Evolutionary conservation across 1,140 invertebrate species (phyloP).

Genomic region (Bombus sylvicola): DNA sequence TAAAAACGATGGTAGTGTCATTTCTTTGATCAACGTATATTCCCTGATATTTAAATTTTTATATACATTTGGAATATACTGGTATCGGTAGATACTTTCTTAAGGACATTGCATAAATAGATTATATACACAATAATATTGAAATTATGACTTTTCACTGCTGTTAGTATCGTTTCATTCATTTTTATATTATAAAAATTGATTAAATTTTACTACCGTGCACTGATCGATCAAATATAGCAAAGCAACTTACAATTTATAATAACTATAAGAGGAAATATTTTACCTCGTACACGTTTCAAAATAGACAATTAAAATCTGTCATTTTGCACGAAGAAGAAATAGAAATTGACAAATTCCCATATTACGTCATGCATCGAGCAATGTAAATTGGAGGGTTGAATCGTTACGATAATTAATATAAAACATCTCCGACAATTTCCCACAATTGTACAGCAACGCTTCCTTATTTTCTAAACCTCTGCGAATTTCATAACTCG

Average conservation of each 20-base stretch:
- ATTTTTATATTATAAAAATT: background rate
- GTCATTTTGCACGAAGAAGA: background rate
- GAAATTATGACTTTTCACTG: background rate
- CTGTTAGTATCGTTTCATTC: background rate
- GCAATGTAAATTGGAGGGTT: background rate
- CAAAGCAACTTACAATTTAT: background rate
- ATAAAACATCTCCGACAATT: background rate
- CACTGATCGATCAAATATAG: background rate
- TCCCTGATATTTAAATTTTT: background rate
- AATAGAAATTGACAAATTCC: too few species aligned
- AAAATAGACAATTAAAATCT: too few species aligned
- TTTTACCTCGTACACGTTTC: too few species aligned
- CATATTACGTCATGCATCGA: background rate
- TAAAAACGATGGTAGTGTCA: too few species aligned
- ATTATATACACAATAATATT: background rate
- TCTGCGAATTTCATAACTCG: background rate
- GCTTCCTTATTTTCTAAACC: background rate
- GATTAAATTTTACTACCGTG: too few species aligned
- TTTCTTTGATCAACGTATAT: background rate
- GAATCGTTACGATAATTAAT: background rate
- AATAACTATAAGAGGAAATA: background rate
- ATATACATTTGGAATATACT: background rate
- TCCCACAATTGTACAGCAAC: background rate
- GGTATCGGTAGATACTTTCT: too few species aligned
- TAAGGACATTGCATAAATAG: background rate